Conservation (phyloP, 2,113 vertebrate genomes). For the Trachemys scripta region DNA sequence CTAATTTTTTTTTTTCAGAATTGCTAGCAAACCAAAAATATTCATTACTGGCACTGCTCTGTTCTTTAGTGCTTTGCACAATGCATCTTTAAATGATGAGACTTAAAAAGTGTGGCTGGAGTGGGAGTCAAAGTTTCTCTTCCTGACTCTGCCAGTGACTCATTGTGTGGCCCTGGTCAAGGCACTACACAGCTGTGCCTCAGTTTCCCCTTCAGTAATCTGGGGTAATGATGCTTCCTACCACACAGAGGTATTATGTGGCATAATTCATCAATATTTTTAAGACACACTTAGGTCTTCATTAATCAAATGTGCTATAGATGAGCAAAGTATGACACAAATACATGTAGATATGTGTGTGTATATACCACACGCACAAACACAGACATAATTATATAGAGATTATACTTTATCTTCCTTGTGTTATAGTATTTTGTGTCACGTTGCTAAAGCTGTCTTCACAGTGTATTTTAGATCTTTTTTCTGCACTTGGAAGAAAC, state of each 20-base stretch:
- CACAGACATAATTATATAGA: neutral
- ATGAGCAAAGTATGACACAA: neutral
- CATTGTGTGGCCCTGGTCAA: neutral
- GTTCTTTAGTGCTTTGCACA: neutral
- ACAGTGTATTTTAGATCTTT: neutral
- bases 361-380: neutral
- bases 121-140: neutral
- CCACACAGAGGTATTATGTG: neutral
- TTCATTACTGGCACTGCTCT: neutral
- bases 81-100: neutral
- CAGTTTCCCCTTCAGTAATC: neutral
- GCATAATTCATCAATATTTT: neutral
- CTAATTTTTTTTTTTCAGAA: neutral
- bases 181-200: neutral
- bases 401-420: neutral
- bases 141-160: neutral
- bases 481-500: neutral
- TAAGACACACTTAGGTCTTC: neutral
- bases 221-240: neutral
- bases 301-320: neutral
- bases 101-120: neutral
- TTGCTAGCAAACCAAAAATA: no score
- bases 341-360: neutral
- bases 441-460: neutral
- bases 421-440: neutral